Conservation (phyloP, 35 echinoderm and acorn worm species). For the Lytechinus pictus region DNA sequence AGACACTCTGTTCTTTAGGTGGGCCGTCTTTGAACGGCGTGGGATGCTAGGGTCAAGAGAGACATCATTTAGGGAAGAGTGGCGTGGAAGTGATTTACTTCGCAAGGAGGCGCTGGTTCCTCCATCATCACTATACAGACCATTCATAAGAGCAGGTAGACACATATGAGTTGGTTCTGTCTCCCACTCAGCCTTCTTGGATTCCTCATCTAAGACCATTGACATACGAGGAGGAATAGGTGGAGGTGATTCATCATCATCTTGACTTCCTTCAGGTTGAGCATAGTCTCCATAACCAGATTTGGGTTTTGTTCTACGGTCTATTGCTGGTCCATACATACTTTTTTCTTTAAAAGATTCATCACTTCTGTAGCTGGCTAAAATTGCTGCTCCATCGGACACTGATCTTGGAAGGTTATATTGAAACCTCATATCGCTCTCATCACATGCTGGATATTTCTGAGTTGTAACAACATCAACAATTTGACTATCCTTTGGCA, state of each 20-base stretch:
- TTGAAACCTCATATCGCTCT: slow-evolving; percentile 13
- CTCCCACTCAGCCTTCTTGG: slow-evolving; percentile 36
- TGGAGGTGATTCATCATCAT: slow-evolving; percentile 34
- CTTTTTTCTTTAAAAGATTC: slow-evolving; percentile 24
- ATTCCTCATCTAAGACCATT: neutral
- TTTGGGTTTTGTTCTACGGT: slow-evolving; percentile 52
- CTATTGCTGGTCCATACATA: slow-evolving; percentile 30
- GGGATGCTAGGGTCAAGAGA: slow-evolving; percentile 2
- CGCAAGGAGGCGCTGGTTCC: slow-evolving; percentile 29
- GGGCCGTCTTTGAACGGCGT: slow-evolving; percentile 42
- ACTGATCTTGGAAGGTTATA: slow-evolving; percentile 22
- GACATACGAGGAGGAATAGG: slow-evolving; percentile 37
- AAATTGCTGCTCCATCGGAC: slow-evolving; percentile 36
- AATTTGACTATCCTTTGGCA: slow-evolving; percentile 46
- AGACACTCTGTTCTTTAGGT: slow-evolving; percentile 42
- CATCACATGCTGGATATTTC: neutral
- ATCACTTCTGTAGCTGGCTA: slow-evolving; percentile 4
- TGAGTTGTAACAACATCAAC: slow-evolving; percentile 27
- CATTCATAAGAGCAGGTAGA: slow-evolving; percentile 33
- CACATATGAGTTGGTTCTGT: slow-evolving; percentile 42
- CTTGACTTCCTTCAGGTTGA: neutral
- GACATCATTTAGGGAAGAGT: slow-evolving; percentile 34
- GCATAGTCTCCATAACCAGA: slow-evolving; percentile 19
- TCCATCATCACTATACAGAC: neutral
- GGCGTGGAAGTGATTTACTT: slow-evolving; percentile 41